Conservation (phyloP, 2,113 vertebrate genomes). For the Myiagra hebetior region DNA sequence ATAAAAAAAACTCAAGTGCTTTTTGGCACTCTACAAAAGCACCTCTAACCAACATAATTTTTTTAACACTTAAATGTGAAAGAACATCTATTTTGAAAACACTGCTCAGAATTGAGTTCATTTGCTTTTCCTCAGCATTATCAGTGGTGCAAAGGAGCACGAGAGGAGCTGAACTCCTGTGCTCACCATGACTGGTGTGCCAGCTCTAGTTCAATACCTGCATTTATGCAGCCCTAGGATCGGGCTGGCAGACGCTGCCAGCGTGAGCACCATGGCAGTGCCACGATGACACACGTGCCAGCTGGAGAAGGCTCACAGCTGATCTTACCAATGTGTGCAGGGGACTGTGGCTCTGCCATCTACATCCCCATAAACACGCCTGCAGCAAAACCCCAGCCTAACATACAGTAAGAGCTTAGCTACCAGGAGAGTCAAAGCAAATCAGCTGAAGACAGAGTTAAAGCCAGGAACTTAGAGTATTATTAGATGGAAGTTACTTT, state of each 20-base stretch:
- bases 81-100: background rate
- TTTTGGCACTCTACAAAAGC: background rate
- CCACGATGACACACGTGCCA: fast-evolving
- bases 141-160: background rate
- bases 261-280: fast-evolving
- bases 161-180: background rate
- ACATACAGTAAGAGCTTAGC: background rate
- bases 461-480: background rate
- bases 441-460: background rate
- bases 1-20: background rate
- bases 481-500: background rate
- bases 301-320: background rate
- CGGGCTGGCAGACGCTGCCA: background rate
- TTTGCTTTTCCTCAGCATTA: background rate
- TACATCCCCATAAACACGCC: background rate
- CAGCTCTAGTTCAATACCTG: fast-evolving
- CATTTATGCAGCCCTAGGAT: background rate
- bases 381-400: background rate
- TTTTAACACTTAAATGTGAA: background rate
- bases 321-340: background rate
- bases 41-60: background rate
- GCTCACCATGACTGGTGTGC: fast-evolving
- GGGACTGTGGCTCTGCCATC: background rate
- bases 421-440: background rate
- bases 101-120: background rate